Base-by-base conservation (phyloP, 30 jellyfish, hydroid and myxozoan species). In the Chrysaora quinquecirrha region DNA sequence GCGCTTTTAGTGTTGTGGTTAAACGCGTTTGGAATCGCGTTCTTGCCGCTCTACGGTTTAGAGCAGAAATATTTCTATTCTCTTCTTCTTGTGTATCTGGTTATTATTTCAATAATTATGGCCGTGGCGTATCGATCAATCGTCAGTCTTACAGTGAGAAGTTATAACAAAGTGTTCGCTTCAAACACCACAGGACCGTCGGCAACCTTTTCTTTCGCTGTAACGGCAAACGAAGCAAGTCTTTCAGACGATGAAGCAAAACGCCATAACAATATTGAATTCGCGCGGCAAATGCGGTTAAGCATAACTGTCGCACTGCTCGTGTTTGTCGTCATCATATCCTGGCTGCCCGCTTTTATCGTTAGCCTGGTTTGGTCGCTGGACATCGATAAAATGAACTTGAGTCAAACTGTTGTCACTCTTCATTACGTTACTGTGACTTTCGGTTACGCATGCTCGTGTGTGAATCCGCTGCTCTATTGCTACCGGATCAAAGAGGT, bases 311-410 rank as follows among this genome's bases (percentile, higher is more conserved):
- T 80, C 24, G 48, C 81, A 1, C 52, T 80, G 25, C 76, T 80
- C 7, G 83, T 80, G 2, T 50, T 71, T 22, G 76, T 67, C 20
- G 46, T 67, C 22, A 16, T 80, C 1, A 38, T 67, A 48, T 80
- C 83, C n/a, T 80, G 90, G 90, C 67, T 67, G 75, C 90, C 90
- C 54, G 28, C 69, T 10, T 80, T 80, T 34, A 64, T 64, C 10
- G 30, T 67, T 24, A 69, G 84, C 24, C 48, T 80, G 68, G 54
- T 80, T 1, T 80, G 90, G 90, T 50, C 90, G 0, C 48, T 80
- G 54, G 90, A 68, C 19, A 80, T 22, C 9, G 30, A 46, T 16
- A 50, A 50, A 30, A 60, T 68, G 78, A 69, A 80, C 32, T 34
- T 34, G 16, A 35, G 32, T 60, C 73, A 54, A 32, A 63, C 33